phyloP scores from a whole-genome alignment of 2,797 vertebrate species.

The Ctenopoma multispine region DNA sequence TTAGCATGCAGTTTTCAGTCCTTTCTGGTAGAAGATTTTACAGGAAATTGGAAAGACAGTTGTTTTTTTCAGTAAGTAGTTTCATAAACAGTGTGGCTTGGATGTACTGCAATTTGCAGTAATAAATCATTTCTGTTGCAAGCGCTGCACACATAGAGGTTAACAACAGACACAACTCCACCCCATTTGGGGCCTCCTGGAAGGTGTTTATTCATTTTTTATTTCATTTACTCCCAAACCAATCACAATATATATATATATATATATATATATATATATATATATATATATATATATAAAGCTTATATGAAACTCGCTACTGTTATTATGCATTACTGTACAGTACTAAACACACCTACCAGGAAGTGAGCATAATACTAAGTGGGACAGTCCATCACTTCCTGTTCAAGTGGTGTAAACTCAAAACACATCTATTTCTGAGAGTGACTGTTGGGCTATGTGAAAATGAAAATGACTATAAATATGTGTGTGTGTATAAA shows the following conservation, averaged over 20 bases:
- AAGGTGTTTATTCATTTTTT: conserved; percentile 15
- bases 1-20: background rate
- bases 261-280: too few species aligned
- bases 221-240: conserved; percentile 24
- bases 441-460: conserved; percentile 16
- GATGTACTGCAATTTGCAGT: background rate
- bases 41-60: conserved; percentile 10
- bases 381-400: conserved; percentile 48
- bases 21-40: background rate
- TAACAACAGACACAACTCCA: background rate
- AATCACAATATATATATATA: background rate
- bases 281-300: too few species aligned
- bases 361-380: conserved; percentile 55
- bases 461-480: background rate
- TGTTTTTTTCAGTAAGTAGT: background rate
- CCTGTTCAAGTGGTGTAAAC: conserved; percentile 48
- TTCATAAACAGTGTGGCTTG: background rate
- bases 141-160: background rate
- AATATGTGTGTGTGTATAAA: background rate
- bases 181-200: background rate
- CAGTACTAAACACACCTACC: conserved; percentile 25
- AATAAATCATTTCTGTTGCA: background rate
- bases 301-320: conserved; percentile 12
- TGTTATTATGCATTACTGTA: conserved; percentile 38
- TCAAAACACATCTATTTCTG: conserved; percentile 43